Conservation (phyloP, 2,797 vertebrate species). For the Oryzias sinensis region DNA sequence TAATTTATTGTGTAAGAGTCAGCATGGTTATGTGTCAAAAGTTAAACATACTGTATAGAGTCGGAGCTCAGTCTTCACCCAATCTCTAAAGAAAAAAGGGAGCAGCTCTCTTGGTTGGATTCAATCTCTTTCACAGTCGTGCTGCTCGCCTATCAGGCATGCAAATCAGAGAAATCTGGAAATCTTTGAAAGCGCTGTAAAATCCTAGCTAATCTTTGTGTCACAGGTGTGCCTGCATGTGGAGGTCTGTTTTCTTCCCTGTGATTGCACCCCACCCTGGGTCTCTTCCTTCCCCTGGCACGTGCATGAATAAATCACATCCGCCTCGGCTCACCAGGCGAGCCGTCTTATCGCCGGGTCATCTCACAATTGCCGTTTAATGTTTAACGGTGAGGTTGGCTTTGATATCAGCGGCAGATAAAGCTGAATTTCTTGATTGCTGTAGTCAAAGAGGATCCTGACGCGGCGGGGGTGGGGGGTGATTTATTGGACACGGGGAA, state of each 20-base stretch:
- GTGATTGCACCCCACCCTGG: constrained; percentile 19
- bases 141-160: neutral
- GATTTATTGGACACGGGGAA: constrained; percentile 72
- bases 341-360: constrained; percentile 41
- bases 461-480: constrained; percentile 19
- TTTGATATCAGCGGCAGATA: constrained; percentile 60
- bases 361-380: constrained; percentile 64
- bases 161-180: neutral
- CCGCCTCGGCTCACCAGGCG: constrained; percentile 15
- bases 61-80: no score
- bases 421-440: constrained; percentile 65
- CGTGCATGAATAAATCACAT: constrained; percentile 44
- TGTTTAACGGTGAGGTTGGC: constrained; percentile 51
- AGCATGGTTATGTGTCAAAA: no score
- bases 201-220: constrained; percentile 23
- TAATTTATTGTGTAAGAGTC: no score
- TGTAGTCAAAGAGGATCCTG: constrained; percentile 57
- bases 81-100: no score
- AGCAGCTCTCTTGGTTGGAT: neutral
- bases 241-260: constrained; percentile 35
- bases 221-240: constrained; percentile 27
- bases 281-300: neutral
- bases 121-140: constrained; percentile 3
- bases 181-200: constrained; percentile 25
- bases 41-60: no score